Evolutionary conservation across 1,140 invertebrate genomes (phyloP), one percentile per base, ranked within the genome.

Genomic region (Drosophila ironensis): DNA sequence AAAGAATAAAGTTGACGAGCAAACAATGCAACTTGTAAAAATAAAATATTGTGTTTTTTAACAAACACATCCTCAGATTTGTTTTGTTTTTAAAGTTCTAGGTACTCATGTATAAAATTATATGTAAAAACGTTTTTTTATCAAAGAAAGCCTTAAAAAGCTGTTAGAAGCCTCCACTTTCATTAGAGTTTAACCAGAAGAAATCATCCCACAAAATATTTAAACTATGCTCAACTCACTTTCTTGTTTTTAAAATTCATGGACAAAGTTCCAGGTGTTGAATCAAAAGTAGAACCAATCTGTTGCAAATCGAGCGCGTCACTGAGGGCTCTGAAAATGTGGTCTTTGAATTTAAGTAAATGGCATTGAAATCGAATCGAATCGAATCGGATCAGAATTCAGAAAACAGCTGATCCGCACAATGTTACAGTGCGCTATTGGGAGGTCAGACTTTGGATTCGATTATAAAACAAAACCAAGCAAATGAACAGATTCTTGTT

Each of bases 371-470:
- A 24, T 14, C 48, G 19, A 20, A 57, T 27, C 16, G 46, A 40
- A 56, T 33, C 30, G 30, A 12, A 19, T 46, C 35, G 30, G 16
- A 71, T 33, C 66, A 54, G 16, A 12, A 42, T 25, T 25, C 28
- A 27, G 4, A n/a, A 54, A 70, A 33, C 72, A 72, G 76, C 76
- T 81, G 76, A 67, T 81, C 28, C 11, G 19, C 30, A 33, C 11
- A 12, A 33, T 12, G 8, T 27, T 27, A 27, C n/a, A 27, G 7
- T 33, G 30, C 30, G 30, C n/a, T 33, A 48, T 41, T 44, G 37
- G 25, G 35, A 48, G 67, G 41, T 71, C 52, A 73, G 51, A 52
- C 35, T 42, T 19, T 33, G 25, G 17, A 54, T 22, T 47, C 12
- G n/a, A 48, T 20, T 38, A 35, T 28, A n/a, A 35, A 45, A 53